Evolutionary conservation across 2,113 vertebrate genomes (phyloP).

Genomic region (Phoxinus phoxinus): DNA sequence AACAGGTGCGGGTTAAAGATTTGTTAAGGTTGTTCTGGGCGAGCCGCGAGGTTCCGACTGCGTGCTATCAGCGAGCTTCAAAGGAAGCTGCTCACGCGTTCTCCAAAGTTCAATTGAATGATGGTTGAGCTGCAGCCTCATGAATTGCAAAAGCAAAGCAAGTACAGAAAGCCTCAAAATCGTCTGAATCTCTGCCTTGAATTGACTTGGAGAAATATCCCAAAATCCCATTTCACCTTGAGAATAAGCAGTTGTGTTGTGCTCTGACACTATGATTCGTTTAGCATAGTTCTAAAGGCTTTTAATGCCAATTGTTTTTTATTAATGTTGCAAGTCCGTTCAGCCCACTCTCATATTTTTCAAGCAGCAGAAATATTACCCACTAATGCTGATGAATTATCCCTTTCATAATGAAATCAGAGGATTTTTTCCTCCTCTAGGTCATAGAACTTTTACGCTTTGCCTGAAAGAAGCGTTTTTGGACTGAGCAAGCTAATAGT

Average conservation of each 20-base stretch:
- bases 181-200: constrained; percentile 22
- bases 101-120: constrained; percentile 42
- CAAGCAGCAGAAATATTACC: constrained; percentile 24
- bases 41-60: not conserved
- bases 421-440: constrained; percentile 3
- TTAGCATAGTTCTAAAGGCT: constrained; percentile 22
- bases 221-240: constrained; percentile 34
- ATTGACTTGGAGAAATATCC: constrained; percentile 26
- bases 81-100: constrained; percentile 41
- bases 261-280: constrained; percentile 19
- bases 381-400: constrained; percentile 26
- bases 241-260: constrained; percentile 24
- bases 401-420: constrained; percentile 18
- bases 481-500: not conserved
- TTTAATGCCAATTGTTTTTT: constrained; percentile 36
- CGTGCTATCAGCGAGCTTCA: constrained; percentile 56
- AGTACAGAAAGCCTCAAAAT: constrained; percentile 53
- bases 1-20: constrained; percentile 60
- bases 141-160: constrained; percentile 71
- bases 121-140: constrained; percentile 50
- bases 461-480: not conserved
- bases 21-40: constrained; percentile 57
- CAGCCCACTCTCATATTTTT: constrained; percentile 20
- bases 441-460: not conserved
- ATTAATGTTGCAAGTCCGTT: constrained; percentile 12